Conservation (phyloP, 2,797 vertebrate species). For the Chanos chanos region DNA sequence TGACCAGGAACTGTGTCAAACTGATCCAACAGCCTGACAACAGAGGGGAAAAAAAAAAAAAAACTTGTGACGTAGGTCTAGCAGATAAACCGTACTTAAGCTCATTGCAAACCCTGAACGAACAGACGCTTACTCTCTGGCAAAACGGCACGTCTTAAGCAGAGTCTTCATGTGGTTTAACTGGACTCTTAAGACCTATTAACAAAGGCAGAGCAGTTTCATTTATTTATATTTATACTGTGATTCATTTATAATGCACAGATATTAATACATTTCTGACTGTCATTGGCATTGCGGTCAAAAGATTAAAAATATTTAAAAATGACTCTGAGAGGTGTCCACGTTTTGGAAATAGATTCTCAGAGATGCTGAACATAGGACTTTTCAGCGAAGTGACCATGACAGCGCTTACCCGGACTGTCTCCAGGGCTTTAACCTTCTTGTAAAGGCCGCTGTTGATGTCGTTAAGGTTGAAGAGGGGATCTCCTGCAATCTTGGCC, state of each 20-base stretch:
- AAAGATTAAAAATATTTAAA: too few relatives aligned
- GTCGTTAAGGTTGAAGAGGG: conserved; percentile 90
- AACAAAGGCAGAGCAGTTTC: conserved; percentile 17
- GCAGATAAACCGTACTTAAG: not conserved
- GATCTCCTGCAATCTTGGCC: conserved; percentile 90
- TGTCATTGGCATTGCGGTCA: too few relatives aligned
- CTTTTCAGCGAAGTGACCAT: too few relatives aligned
- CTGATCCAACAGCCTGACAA: conserved; percentile 79
- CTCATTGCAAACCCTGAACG: not conserved
- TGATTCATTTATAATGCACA: not conserved
- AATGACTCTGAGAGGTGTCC: too few relatives aligned
- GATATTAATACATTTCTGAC: too few relatives aligned
- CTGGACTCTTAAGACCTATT: conserved; percentile 86
- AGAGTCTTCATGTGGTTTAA: conserved; percentile 97
- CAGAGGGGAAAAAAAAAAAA: not conserved
- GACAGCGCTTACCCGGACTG: conserved; percentile 79
- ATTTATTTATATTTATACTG: not conserved
- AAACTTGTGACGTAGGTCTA: not conserved
- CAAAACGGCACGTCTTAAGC: conserved; percentile 90
- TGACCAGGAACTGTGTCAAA: conserved; percentile 88
- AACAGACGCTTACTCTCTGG: conserved; percentile 82
- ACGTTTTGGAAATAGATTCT: too few relatives aligned
- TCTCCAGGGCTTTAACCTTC: conserved; percentile 87
- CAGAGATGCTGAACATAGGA: too few relatives aligned
- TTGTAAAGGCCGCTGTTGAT: conserved; percentile 88